Base-by-base conservation (phyloP, 1,140 invertebrate genomes). In the Zaprionus capensis region DNA sequence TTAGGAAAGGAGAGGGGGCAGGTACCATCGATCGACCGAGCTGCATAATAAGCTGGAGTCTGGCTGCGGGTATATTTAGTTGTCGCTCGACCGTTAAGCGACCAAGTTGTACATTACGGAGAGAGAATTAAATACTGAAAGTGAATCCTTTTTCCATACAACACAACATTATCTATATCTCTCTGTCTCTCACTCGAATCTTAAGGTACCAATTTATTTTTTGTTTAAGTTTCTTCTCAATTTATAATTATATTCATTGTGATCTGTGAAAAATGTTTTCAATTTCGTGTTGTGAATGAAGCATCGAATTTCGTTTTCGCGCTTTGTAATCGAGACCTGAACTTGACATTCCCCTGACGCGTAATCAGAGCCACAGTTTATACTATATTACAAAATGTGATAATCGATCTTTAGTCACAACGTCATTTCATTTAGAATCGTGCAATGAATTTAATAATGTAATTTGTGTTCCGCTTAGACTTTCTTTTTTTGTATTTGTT, bases 41-140 rank as follows among this genome's bases (percentile, higher is more conserved):
- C 51, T 56, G 71, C 84, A 68, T 87, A 78, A 88, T 80, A 83
- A 88, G 68, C 74, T 78, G 83, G 84, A 84, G 77, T 88, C 80
- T 81, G 84, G 67, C 65, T 49, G 78, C 11, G 63, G 71, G 77
- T 80, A 84, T 71, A 88, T 80, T 90, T 81, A 88, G 85, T 88
- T 73, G 72, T 7, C 49, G 69, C 58, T 81, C 67, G 75, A 69
- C 69, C 70, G 81, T 90, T 71, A 71, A 90, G 70, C 85, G 56
- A 87, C 71, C 34, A 75, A 77, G 78, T 73, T 68, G 53, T 68
- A 73, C 36, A 67, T 56, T 15, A 69, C 59, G 46, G 11, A 41
- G 4, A n/a, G 20, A 65, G 57, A 51, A 5, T 12, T 9, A 12
- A 49, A 20, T 49, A 51, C 12, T 24, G 4, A 11, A 51, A 51